Evolutionary conservation across 2,888 invertebrate species (phyloP).

Genomic region (Nymphalis polychloros): DNA sequence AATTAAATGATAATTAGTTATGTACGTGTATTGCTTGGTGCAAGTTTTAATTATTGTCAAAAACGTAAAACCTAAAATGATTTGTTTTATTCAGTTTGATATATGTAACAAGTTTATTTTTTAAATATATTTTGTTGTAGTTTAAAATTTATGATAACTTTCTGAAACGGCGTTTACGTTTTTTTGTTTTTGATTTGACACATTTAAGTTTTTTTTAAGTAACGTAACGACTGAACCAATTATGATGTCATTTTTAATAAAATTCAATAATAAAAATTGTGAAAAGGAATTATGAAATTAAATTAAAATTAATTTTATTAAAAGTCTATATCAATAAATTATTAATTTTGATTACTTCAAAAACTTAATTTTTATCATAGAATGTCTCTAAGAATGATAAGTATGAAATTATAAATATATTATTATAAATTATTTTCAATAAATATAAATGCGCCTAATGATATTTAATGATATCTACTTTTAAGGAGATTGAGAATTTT

Average conservation of each 20-base stretch:
- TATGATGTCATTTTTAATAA: no score
- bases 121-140: no score
- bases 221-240: not conserved
- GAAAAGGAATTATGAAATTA: no score
- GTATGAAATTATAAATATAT: not conserved
- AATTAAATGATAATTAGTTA: not conserved
- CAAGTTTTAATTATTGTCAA: not conserved
- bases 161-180: not conserved
- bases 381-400: not conserved
- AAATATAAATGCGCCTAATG: constrained; percentile 27
- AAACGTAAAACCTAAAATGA: not conserved
- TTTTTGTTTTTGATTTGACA: not conserved
- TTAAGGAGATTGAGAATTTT: not conserved
- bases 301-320: no score
- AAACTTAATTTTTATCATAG: not conserved
- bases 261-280: no score
- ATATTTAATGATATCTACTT: not conserved
- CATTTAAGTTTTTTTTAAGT: not conserved
- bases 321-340: no score
- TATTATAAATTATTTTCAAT: constrained; percentile 6
- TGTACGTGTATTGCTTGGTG: not conserved
- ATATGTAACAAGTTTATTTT: not conserved
- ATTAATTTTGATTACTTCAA: no score
- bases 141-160: not conserved
- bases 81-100: not conserved